phyloP scores from a whole-genome alignment of 2,797 vertebrate species.

The Hydrocynus forskahlii region DNA sequence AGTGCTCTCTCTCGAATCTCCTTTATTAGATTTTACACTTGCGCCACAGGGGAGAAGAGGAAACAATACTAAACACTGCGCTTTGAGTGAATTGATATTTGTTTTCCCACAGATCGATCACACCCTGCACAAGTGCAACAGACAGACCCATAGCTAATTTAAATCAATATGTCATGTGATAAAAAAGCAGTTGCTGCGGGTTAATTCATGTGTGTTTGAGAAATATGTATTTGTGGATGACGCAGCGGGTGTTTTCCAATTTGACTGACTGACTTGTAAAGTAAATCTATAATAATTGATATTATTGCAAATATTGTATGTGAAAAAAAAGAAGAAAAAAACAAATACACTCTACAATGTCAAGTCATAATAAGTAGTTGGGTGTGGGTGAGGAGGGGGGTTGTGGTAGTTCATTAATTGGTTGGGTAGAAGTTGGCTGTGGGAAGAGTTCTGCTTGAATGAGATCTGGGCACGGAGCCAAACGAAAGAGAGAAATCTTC shows the following conservation, averaged over 20 bases:
- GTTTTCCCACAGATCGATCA: constrained; percentile 70
- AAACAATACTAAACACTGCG: constrained; percentile 77
- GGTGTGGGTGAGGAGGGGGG: constrained; percentile 70
- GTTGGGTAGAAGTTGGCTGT: constrained; percentile 85
- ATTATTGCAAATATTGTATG: constrained; percentile 43
- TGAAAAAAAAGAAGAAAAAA: constrained; percentile 11
- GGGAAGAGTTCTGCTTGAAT: constrained; percentile 96
- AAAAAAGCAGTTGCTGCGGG: constrained; percentile 18
- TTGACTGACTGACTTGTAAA: constrained; percentile 10
- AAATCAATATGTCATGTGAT: constrained; percentile 61
- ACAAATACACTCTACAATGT: constrained; percentile 67
- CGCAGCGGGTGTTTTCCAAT: neutral
- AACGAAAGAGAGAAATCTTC: constrained; percentile 87
- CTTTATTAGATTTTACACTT: constrained; percentile 84
- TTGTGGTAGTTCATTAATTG: constrained; percentile 83
- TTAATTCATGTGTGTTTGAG: constrained; percentile 39
- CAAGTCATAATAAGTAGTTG: constrained; percentile 67
- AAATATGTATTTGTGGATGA: constrained; percentile 33
- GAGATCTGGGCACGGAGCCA: constrained; percentile 95
- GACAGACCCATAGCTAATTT: constrained; percentile 57
- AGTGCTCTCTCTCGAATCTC: constrained; percentile 75
- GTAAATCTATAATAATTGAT: constrained; percentile 13
- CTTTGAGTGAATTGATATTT: constrained; percentile 79
- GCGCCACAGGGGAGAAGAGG: constrained; percentile 68
- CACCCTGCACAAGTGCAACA: constrained; percentile 65